Percentiles rank a stretch among this genome's conserved stretches.
Conservation (phyloP, 37 sponge, comb jelly and placozoan genomes). For the Crambe crambe region DNA sequence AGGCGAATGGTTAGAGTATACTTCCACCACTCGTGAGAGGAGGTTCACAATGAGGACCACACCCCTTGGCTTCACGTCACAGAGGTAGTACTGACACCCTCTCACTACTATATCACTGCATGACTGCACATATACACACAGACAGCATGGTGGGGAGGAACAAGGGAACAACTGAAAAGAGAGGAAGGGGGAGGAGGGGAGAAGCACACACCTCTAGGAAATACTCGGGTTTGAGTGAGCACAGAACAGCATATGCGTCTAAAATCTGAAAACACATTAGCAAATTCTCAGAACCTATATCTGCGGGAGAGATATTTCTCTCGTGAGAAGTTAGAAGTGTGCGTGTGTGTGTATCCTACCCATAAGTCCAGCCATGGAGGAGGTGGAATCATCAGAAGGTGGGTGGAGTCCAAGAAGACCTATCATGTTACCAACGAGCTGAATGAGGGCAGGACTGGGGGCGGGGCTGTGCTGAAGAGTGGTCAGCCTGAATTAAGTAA, state of each 20-base stretch:
- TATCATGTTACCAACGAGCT: slow-evolving; percentile 63
- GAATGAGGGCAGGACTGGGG: slow-evolving; percentile 48
- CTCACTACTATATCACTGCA: slow-evolving; percentile 40
- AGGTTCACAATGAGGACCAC: slow-evolving; percentile 51
- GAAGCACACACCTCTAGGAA: slow-evolving; percentile 50
- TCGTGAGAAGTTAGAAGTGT: slow-evolving; percentile 1
- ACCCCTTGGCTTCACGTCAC: slow-evolving; percentile 62
- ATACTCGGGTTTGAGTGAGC: slow-evolving; percentile 37
- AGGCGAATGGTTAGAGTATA: slow-evolving; percentile 41
- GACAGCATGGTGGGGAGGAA: background rate
- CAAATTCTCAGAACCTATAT: slow-evolving; percentile 55
- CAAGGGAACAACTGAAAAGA: background rate
- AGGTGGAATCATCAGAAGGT: slow-evolving; percentile 37
- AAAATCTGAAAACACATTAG: slow-evolving; percentile 57
- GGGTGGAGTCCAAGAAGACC: slow-evolving; percentile 53
- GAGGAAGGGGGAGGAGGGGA: background rate
- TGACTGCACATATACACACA: slow-evolving; percentile 19
- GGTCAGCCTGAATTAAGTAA: slow-evolving; percentile 39
- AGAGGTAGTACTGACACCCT: slow-evolving; percentile 63
- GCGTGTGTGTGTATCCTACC: slow-evolving; percentile 29
- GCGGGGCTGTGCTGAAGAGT: slow-evolving; percentile 44
- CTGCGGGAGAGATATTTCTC: slow-evolving; percentile 7
- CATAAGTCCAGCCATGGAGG: slow-evolving; percentile 46
- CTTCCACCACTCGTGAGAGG: slow-evolving; percentile 25
- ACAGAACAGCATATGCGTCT: slow-evolving; percentile 62